Evolutionary conservation across 2,797 vertebrate species (phyloP), one percentile per base, ranked within the genome.

Genomic region (Neosalanx taihuensis): DNA sequence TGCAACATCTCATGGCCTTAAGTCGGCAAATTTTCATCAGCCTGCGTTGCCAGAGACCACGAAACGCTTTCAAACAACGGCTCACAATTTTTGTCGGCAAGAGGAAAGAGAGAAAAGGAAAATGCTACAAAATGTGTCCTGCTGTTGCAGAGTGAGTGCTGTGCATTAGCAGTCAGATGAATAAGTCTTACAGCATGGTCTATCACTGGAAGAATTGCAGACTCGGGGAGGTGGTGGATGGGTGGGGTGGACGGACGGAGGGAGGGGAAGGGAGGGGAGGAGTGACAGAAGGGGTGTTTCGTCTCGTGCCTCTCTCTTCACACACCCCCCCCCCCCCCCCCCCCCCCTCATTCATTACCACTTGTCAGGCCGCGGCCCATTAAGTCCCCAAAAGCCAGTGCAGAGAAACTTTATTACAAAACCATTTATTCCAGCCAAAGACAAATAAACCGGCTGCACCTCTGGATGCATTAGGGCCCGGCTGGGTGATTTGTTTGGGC

Each of bases 371-470:
- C 10, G 91, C 90, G 86, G 89, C 92, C 94, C 95, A 96, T 98
- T 98, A 98, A 93, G 94, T 26, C 92, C 74, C 87, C 87, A 85
- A 88, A 88, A 93, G 92, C 91, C 91, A 90, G 93, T 85, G 90
- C 88, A 88, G 91, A 95, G 91, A 95, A 94, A 94, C 95, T 95
- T 94, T 96, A 97, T 97, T 97, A 94, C 93, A 90, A 95, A 95
- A 94, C 94, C 94, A 96, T 97, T 97, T 96, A 95, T 97, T 95
- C 95, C 92, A 93, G 94, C 93, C 94, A 94, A 96, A 97, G 94
- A 94, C 96, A 98, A 98, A 98, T 96, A 98, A 98, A 98, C 95
- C 91, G 86, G 89, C 3, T 87, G 85, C 90, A 95, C 94, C 93
- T 94, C 92, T 83, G 91, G 88, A 94, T 96, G 95, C 96, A 97